Conservation (phyloP, 2,888 invertebrate genomes). For the Alcis repandata region DNA sequence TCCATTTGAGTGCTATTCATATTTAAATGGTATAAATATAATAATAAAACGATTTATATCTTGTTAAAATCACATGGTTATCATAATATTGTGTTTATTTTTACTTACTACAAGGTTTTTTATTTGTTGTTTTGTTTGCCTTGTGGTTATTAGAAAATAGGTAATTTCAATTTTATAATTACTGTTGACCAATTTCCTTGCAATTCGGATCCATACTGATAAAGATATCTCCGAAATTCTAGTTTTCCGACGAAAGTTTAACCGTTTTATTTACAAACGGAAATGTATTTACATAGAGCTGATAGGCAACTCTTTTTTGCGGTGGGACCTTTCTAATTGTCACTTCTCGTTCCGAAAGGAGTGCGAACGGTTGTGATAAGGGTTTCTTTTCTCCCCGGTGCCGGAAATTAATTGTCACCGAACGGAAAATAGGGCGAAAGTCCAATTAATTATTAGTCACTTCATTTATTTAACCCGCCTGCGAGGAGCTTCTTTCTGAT, state of each 20-base stretch:
- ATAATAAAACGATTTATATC: too few relatives aligned
- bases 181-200: background rate
- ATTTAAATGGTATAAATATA: too few relatives aligned
- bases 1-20: too few relatives aligned
- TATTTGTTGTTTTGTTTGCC: too few relatives aligned
- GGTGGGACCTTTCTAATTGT: slow-evolving; percentile 70
- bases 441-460: slow-evolving; percentile 86
- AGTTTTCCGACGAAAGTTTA: slow-evolving; percentile 42
- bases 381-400: slow-evolving; percentile 82
- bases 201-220: slow-evolving; percentile 11
- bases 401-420: slow-evolving; percentile 86
- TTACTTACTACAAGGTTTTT: too few relatives aligned
- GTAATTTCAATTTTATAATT: too few relatives aligned
- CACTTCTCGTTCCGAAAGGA: slow-evolving; percentile 70
- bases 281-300: slow-evolving; percentile 50
- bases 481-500: slow-evolving; percentile 76
- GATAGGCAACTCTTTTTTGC: slow-evolving; percentile 57
- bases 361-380: slow-evolving; percentile 82
- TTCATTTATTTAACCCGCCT: slow-evolving; percentile 85
- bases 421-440: slow-evolving; percentile 86
- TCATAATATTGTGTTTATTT: too few relatives aligned
- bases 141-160: too few relatives aligned
- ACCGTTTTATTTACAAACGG: slow-evolving; percentile 37
- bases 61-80: too few relatives aligned
- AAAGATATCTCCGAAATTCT: slow-evolving; percentile 42